Percentiles rank a stretch among this genome's conserved stretches.
phyloP scores from a whole-genome alignment of 2,797 vertebrate genomes.

The Karalla daura region DNA sequence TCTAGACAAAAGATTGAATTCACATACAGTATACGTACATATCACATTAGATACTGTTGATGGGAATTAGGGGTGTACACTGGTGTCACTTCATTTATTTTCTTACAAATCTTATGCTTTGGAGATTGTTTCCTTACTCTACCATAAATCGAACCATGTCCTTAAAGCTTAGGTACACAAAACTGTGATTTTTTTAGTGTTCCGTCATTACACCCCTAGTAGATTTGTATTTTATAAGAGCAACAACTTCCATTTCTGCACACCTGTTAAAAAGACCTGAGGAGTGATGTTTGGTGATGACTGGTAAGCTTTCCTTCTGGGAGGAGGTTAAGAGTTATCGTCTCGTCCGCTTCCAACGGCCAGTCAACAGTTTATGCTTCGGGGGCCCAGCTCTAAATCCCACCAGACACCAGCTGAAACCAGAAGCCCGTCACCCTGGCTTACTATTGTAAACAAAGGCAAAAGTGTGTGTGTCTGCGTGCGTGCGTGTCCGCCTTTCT shows the following conservation, averaged over 20 bases:
- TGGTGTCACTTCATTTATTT: too few relatives aligned
- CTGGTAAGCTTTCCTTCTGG: constrained; percentile 7
- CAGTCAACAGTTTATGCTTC: constrained; percentile 56
- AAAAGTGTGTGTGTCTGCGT: constrained; percentile 7
- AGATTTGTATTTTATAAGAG: too few relatives aligned
- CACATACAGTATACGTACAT: too few relatives aligned
- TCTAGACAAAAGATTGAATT: too few relatives aligned
- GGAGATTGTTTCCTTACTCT: too few relatives aligned
- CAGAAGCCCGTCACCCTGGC: constrained; percentile 61
- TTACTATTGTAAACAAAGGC: constrained; percentile 61
- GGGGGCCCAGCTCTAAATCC: constrained; percentile 58
- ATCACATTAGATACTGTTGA: too few relatives aligned
- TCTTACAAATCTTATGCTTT: too few relatives aligned
- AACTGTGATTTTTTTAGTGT: too few relatives aligned
- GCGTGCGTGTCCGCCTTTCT: constrained; percentile 27
- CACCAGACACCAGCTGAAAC: constrained; percentile 66
- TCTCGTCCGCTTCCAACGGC: constrained; percentile 46
- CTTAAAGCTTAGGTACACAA: too few relatives aligned
- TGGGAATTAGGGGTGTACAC: too few relatives aligned
- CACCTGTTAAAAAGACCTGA: neutral
- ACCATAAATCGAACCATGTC: too few relatives aligned
- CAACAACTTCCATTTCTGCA: neutral
- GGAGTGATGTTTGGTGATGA: neutral
- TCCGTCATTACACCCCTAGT: too few relatives aligned
- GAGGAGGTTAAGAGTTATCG: constrained; percentile 41